Base-by-base conservation (phyloP, 2,113 vertebrate genomes). In the Notarius lentiginosus region DNA sequence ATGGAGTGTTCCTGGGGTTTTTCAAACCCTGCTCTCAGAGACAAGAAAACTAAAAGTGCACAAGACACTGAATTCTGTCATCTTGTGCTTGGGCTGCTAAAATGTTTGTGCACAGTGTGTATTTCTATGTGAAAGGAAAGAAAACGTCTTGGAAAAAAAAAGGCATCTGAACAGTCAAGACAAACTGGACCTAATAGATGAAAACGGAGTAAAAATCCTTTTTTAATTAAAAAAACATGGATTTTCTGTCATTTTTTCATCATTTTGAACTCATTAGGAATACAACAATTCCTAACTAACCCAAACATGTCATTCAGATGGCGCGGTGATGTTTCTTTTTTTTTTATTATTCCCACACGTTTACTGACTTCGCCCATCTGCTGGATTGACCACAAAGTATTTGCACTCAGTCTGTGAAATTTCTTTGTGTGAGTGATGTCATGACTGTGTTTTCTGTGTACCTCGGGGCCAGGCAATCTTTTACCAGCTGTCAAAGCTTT, bases 401-500 rank as follows among this genome's bases (percentile, higher is more conserved):
- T 75, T 73, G 60, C 53, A 86, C 83, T 47, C 56, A 70, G 58
- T 56, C 77, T 18, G 27, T 20, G 63, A 76, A 79, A 89, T 73
- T 85, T 61, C 56, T 82, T 72, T 79, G 68, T 30, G 41, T 47
- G 72, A 17, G 27, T 85, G 84, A 90, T 85, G 90, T 91, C 90
- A 90, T 84, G 83, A 51, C 65, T 83, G 49, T 86, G 12, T 76
- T 86, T 84, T 60, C 49, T 10, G 55, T 91, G 89, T 87, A 83
- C 89, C 93, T 70, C 15, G 34, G 51, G 86, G 87, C 34, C 68
- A 41, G 41, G 41, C n/a, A n/a, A 63, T 88, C 68, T 86, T 73
- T 87, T 56, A 60, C 86, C 88, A 89, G 90, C 84, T 87, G 88
- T 89, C 47, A 84, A 75, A 11, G 49, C 84, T 14, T 53, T 60